phyloP scores from a whole-genome alignment of 2,888 invertebrate species.

The Tenthredo distinguenda region DNA sequence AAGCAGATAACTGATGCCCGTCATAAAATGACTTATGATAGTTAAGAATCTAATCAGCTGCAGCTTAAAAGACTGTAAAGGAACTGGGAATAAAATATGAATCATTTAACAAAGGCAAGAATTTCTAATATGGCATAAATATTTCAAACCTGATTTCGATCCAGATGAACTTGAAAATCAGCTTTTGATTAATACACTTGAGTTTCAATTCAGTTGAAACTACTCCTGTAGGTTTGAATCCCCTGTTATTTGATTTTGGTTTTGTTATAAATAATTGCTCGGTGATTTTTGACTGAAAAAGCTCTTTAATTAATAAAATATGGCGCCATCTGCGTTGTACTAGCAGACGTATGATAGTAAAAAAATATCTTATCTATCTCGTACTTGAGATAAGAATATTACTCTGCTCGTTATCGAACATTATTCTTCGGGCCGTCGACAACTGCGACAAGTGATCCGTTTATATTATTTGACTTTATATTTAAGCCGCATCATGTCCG shows the following conservation, averaged over 20 bases:
- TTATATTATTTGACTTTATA: neutral
- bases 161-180: neutral
- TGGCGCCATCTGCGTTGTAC: neutral
- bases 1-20: neutral
- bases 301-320: neutral
- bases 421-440: neutral
- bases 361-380: constrained; percentile 37
- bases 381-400: constrained; percentile 39
- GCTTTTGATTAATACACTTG: neutral
- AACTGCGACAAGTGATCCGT: constrained; percentile 3
- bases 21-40: neutral
- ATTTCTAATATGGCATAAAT: neutral
- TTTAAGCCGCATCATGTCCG: constrained; percentile 10
- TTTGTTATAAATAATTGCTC: neutral
- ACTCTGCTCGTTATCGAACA: constrained; percentile 22
- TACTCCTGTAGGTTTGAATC: neutral
- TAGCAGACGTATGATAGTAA: neutral
- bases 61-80: too few relatives aligned
- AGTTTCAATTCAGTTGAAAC: neutral
- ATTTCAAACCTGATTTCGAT: neutral
- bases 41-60: neutral
- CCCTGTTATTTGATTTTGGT: neutral
- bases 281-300: neutral
- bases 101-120: neutral
- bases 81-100: neutral